Base-by-base conservation (phyloP, 2,888 invertebrate species). In the Leptopilina drosophilae region DNA sequence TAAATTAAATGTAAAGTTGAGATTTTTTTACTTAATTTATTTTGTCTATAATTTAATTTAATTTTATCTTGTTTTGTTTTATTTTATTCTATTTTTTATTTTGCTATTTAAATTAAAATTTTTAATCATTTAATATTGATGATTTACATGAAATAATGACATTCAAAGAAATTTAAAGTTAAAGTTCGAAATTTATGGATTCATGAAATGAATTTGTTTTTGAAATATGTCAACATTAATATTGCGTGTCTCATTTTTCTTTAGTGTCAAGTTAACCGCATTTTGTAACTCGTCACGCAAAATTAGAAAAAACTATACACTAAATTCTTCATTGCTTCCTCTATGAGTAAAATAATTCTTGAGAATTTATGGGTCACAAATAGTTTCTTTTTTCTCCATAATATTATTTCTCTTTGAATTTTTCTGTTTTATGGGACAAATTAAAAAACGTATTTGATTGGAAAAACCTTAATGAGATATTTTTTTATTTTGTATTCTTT, bases 161-260 rank as follows among this genome's bases (percentile, higher is more conserved):
- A 49, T 9, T 49, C 9, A 49, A 49, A 49, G 11, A 4, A 49
- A 49, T 49, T 12, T 49, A 3, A 49, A 49, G 73, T 56, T 5
- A 73, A 33, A 12, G n/a, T 33, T 15, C 14, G 11, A 33, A 64
- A 64, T 12, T 7, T 20, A 53, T 33, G 33, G 33, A 69, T 49
- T 69, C 49, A 14, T 53, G 12, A 73, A 73, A 56, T 73, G 53
- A 33, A 33, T 12, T 56, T 7, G 73, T 26, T 56, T 49, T 56
- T 73, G n/a, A 26, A 73, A 56, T 26, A 33, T 14, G 8, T 73
- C 33, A 73, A 56, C 33, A 56, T 73, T 73, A 73, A 73, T 49
- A 73, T 73, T 14, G 73, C 73, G 73, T 73, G 56, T 14, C 26
- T 33, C 9, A 62, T 20, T 62, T 62, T 62, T 20, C 6, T 20